A percentile compares a stretch with the other conserved stretches of the same genome.
phyloP scores from a whole-genome alignment of 2,797 vertebrate species.

The Schizopygopsis malacanthus region DNA sequence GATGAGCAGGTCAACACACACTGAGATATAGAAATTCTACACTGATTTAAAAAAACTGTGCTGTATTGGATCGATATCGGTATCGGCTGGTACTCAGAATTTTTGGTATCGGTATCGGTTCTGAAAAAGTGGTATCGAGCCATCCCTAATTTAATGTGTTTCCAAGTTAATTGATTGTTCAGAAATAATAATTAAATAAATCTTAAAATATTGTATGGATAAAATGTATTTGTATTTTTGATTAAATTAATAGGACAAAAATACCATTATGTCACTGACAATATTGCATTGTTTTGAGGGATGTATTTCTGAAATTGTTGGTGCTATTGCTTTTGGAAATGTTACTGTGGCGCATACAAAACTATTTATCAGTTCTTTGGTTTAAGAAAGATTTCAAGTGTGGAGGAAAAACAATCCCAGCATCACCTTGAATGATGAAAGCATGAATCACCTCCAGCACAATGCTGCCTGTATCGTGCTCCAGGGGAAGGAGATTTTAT shows the following conservation, averaged over 20 bases:
- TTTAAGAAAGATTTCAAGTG: constrained; percentile 67
- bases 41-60: no score
- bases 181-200: not conserved
- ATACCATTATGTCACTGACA: not conserved
- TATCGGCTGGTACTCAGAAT: no score
- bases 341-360: not conserved
- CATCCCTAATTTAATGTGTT: not conserved
- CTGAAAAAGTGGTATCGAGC: no score
- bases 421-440: constrained; percentile 76
- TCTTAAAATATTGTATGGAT: not conserved
- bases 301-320: not conserved
- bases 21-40: no score
- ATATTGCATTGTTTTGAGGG: not conserved
- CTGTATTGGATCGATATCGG: no score
- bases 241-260: not conserved
- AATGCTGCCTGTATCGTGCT: constrained; percentile 68
- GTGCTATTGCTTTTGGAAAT: not conserved
- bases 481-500: constrained; percentile 70
- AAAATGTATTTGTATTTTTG: not conserved
- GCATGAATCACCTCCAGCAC: constrained; percentile 79
- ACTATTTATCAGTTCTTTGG: constrained; percentile 1
- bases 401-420: constrained; percentile 35
- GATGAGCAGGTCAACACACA: no score
- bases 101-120: no score
- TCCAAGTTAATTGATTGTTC: not conserved